These are phyloP conservation scores for Uropetala carovei DNA, from an alignment of 2,888 invertebrate species.

Conservation along the genomic window DNA sequence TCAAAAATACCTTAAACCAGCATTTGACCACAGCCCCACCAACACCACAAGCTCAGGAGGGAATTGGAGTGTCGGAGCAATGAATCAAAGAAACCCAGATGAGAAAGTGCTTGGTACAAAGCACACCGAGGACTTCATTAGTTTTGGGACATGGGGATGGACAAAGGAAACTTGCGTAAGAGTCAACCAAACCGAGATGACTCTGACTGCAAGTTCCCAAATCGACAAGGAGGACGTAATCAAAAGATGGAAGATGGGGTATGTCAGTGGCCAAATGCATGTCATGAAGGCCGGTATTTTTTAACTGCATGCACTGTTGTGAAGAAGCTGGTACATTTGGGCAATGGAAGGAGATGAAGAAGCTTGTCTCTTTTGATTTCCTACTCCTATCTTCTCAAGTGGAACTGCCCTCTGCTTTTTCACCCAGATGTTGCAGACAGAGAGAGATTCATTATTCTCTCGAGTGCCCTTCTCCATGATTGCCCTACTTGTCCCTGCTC, in stretches of 20 bases:
- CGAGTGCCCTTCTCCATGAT: not conserved
- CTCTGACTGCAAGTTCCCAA: conserved; percentile 40
- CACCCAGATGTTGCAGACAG: conserved; percentile 21
- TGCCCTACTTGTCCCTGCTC: conserved; percentile 62
- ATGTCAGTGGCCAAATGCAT: conserved; percentile 16
- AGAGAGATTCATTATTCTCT: conserved; percentile 20
- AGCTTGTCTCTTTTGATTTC: not conserved
- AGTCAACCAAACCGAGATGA: conserved; percentile 17
- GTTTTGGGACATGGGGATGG: conserved; percentile 23
- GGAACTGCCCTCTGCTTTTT: not conserved
- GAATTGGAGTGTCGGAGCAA: conserved; percentile 61
- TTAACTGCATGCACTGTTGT: conserved; percentile 30
- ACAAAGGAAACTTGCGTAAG: conserved; percentile 23
- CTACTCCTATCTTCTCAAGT: conserved; percentile 17
- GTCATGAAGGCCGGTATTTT: conserved; percentile 38
- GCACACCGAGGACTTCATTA: conserved; percentile 46
- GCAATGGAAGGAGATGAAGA: conserved; percentile 34
- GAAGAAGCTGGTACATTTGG: conserved; percentile 39
- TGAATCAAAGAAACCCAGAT: conserved; percentile 58
- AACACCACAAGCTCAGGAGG: conserved; percentile 60
- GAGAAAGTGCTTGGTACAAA: conserved; percentile 44
- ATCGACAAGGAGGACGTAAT: not conserved
- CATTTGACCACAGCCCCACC: conserved; percentile 52
- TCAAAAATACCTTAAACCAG: conserved; percentile 48
- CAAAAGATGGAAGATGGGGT: conserved; percentile 41